Base-by-base conservation (phyloP, 1,140 invertebrate species). In the Trichonephila inaurata region DNA sequence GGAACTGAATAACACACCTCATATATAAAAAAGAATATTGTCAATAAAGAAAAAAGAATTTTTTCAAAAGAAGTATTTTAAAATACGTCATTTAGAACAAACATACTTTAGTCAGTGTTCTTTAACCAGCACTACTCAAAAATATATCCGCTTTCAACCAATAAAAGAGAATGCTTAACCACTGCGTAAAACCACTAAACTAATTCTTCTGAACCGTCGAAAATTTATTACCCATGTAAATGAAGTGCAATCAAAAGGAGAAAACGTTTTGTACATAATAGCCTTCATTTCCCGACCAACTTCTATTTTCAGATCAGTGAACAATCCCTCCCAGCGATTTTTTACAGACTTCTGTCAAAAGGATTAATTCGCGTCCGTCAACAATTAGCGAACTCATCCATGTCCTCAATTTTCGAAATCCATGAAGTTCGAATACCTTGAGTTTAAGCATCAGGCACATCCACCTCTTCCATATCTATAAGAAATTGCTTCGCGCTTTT, bases 261-360 rank as follows among this genome's bases (percentile, higher is more conserved):
- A 19, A 77, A 33, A 40, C 72, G 16, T 40, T 77, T 77, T 77
- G 72, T 77, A 33, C 28, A 77, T 77, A 77, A 77, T 77, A 77
- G 33, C 72, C 18, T 18, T 77, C 28, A 40, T 40, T 33, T 77
- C 72, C 14, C 24, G 33, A 77, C 28, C 5, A 77, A 33, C 72
- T 18, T 77, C 14, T 14, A 77, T 33, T 77, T 77, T 16, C 72
- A 77, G 69, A 77, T 77, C 69, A 77, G 28, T 28, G 69, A 72
- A 24, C 69, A 72, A 18, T 28, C 14, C 72, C 72, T 77, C 33
- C 72, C 16, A 18, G 72, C 72, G 18, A 77, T 77, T 40, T 72
- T 40, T 72, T 28, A 16, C 18, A 77, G 28, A 77, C 2, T 77
- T 40, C 16, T 77, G 72, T 77, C 24, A 33, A 77, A 77, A 18